These are phyloP conservation scores for Caenorhabditis doughertyi DNA, from an alignment of 2,888 invertebrate species.

Conservation along the genomic window DNA sequence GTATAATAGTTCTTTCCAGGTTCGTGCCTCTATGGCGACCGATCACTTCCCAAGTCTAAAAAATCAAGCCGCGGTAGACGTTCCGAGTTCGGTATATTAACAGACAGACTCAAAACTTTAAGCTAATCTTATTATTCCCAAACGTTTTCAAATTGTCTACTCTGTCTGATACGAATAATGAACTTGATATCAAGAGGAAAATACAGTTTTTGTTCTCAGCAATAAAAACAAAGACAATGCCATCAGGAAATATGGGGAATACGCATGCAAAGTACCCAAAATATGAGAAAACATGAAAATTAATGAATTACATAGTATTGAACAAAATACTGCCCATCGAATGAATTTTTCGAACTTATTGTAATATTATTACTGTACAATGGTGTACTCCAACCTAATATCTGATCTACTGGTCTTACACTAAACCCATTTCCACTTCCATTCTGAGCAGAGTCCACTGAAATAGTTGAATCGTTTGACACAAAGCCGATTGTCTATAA, in stretches of 20 bases:
- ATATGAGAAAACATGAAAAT: background rate
- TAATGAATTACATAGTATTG: constrained; percentile 27
- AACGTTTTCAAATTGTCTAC: background rate
- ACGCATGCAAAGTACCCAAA: background rate
- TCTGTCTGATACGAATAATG: background rate
- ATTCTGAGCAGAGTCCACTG: background rate
- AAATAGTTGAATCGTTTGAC: constrained; percentile 11
- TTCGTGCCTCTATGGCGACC: constrained; percentile 25
- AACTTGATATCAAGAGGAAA: background rate
- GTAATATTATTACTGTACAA: background rate
- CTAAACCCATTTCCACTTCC: constrained; percentile 15
- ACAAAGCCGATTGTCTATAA: constrained; percentile 26
- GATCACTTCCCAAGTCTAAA: constrained; percentile 10
- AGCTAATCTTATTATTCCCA: background rate
- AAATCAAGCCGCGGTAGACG: background rate
- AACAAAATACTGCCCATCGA: constrained; percentile 21
- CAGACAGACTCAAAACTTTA: background rate
- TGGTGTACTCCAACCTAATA: constrained; percentile 40
- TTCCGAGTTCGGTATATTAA: constrained; percentile 6
- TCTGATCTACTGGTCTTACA: constrained; percentile 24
- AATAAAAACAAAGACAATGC: background rate
- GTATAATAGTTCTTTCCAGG: constrained; percentile 21
- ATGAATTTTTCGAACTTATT: constrained; percentile 13
- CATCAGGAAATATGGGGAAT: background rate
- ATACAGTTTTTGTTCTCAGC: background rate